A percentile compares a stretch with the other conserved stretches of the same genome.
These are phyloP conservation scores for Momotus momota DNA, from an alignment of 2,797 vertebrate genomes.

Conservation along the genomic window DNA sequence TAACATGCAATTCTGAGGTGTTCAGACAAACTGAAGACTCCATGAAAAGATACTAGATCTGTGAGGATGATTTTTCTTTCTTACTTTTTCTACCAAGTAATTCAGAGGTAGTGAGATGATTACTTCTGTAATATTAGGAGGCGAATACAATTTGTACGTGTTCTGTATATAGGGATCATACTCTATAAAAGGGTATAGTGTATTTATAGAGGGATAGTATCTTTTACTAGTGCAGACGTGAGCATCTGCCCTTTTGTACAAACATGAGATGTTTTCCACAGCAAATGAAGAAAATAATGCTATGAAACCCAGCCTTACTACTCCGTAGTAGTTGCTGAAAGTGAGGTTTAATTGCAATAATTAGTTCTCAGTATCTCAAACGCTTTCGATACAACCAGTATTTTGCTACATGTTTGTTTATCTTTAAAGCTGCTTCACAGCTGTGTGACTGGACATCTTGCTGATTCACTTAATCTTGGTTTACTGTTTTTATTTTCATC, in stretches of 20 bases:
- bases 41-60: background rate
- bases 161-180: fast-evolving
- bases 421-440: background rate
- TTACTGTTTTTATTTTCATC: background rate
- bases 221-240: background rate
- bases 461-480: background rate
- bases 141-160: background rate
- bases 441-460: background rate
- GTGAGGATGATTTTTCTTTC: background rate
- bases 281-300: background rate
- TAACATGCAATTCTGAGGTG: background rate
- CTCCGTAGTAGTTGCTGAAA: fast-evolving
- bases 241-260: background rate
- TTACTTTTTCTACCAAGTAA: background rate
- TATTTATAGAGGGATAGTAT: background rate
- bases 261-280: background rate
- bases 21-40: background rate
- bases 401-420: background rate
- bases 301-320: background rate
- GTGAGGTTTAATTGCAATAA: background rate
- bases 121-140: fast-evolving
- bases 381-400: background rate
- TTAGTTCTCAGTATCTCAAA: background rate
- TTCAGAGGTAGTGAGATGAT: background rate
- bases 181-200: fast-evolving